Evolutionary conservation across 2,797 vertebrate genomes (phyloP), one percentile per base, ranked within the genome.

Genomic region (Cossypha niveicapilla): DNA sequence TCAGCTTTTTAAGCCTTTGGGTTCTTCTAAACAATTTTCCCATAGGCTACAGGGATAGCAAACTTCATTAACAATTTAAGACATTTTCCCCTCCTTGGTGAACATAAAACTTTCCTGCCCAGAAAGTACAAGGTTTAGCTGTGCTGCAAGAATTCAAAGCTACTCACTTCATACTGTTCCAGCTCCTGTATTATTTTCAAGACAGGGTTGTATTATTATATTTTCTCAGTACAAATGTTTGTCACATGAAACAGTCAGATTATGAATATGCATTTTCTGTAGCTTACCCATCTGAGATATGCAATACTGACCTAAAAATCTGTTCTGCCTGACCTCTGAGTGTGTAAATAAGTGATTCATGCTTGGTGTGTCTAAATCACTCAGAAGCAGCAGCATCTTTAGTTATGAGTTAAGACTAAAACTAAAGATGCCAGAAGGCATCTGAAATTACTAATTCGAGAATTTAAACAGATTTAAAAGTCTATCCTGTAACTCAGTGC

Each of bases 331-430:
- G 3, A 45, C 30, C 39, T 70, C 44, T 45, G 53, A 27, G 16
- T 7, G 4, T 1, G 10, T 8, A 37, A 44, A 9, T 4, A 37
- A 73, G 16, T 1, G 0, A 3, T 3, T 13, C 10, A 54, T 30
- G 32, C 30, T 51, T 27, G 9, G 6, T 8, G 19, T n/a, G 50
- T 23, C 58, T 14, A 22, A 73, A 47, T 3, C 12, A 39, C 47
- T 25, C 13, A 1, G n/a, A 67, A 88, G 34, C 17, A 73, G 39
- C 32, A 81, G 6, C 39, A 45, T n/a, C 61, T 60, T 73, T 8
- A 41, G 6, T 47, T 47, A 11, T 7, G 23, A 62, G 68, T n/a
- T 30, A 56, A 35, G 28, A 47, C 22, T 63, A 16, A 53, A 90
- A 70, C 21, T 11, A 39, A 47, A 84, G 44, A 27, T 10, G 17